Percentiles rank a stretch among this genome's conserved stretches.
These are phyloP conservation scores for Drosophila paracracens DNA, from an alignment of 2,888 invertebrate genomes.

Conservation along the genomic window DNA sequence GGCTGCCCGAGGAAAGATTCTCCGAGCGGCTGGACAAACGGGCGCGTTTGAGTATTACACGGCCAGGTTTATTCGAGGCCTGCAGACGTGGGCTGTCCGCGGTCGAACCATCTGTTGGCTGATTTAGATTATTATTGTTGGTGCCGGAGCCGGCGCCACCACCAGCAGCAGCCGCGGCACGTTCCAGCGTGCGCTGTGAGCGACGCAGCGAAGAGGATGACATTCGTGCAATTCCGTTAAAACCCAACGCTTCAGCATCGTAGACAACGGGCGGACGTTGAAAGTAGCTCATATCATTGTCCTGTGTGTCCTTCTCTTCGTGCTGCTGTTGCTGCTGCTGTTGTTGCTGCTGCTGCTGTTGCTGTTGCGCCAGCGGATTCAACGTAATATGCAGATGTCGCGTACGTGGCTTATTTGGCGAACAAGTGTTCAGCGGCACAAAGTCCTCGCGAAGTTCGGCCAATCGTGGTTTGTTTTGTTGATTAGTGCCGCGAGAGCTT, in stretches of 20 bases:
- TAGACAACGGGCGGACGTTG: slow-evolving; percentile 60
- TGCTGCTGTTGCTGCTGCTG: slow-evolving; percentile 58
- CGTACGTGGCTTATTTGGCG: slow-evolving; percentile 68
- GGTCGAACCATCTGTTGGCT: slow-evolving; percentile 47
- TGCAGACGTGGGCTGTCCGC: slow-evolving; percentile 50
- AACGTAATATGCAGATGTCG: slow-evolving; percentile 85
- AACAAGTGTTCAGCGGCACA: slow-evolving; percentile 64
- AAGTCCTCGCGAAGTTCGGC: slow-evolving; percentile 83
- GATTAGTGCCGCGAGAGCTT: slow-evolving; percentile 54
- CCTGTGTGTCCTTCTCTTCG: slow-evolving; percentile 73
- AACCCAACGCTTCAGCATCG: slow-evolving; percentile 57
- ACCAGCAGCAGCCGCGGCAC: slow-evolving; percentile 45
- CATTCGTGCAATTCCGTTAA: slow-evolving; percentile 62
- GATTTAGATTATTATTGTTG: slow-evolving; percentile 72
- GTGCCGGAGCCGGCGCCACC: slow-evolving; percentile 51
- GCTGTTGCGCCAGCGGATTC: slow-evolving; percentile 83
- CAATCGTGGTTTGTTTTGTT: slow-evolving; percentile 79
- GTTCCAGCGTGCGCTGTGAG: slow-evolving; percentile 72
- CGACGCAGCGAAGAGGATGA: slow-evolving; percentile 72
- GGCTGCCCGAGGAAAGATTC: slow-evolving; percentile 70
- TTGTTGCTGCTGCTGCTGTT: slow-evolving; percentile 56
- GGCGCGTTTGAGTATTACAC: slow-evolving; percentile 68
- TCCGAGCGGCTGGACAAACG: slow-evolving; percentile 75
- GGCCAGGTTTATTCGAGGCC: slow-evolving; percentile 48
- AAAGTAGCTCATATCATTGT: slow-evolving; percentile 66